Evolutionary conservation across 2,888 invertebrate genomes (phyloP), one percentile per base, ranked within the genome.

Genomic region (Uloborus plumipes): DNA sequence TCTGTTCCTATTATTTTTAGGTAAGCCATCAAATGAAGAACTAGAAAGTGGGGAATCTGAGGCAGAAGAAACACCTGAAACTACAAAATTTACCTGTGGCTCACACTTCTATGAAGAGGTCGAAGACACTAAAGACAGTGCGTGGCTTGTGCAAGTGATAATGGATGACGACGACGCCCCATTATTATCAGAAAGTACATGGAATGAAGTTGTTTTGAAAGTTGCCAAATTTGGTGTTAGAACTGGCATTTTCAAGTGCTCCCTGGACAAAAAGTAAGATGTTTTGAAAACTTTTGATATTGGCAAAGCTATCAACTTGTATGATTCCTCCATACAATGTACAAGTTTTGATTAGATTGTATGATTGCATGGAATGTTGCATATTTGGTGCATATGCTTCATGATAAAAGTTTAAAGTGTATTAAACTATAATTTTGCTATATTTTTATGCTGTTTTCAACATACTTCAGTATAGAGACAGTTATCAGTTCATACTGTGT

Each of bases 41-140:
- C 26, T 82, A 16, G 31, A 39, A 15, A 69, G 78, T 26, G 69
- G 85, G 11, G 53, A 83, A 62, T 62, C 62, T 49, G 26, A 82
- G 20, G 85, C 87, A 39, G 26, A 71, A 49, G 15, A 20, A 53
- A 22, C 75, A 15, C 22, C 61, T 7, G 74, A 79, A 51, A 67
- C 84, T n/a, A 88, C 88, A 14, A 88, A 88, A 85, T 89, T 89
- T 85, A 89, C 88, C 2, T 88, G 89, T 78, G 89, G 89, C 22
- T 86, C 87, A 55, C 89, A 90, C 85, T 90, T 90, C 86, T 89
- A 89, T 80, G 89, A 90, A 85, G 88, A 89, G 87, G 91, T 91
- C 9, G 91, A 91, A 86, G 91, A 91, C 86, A 90, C 90, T 26
- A 91, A 91, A 86, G 91, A 91, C 87, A 90, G 90, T 85, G 90